Percentiles rank a stretch among this genome's conserved stretches.
Conservation (phyloP, 2,113 vertebrate genomes). For the Ailurus styani region DNA sequence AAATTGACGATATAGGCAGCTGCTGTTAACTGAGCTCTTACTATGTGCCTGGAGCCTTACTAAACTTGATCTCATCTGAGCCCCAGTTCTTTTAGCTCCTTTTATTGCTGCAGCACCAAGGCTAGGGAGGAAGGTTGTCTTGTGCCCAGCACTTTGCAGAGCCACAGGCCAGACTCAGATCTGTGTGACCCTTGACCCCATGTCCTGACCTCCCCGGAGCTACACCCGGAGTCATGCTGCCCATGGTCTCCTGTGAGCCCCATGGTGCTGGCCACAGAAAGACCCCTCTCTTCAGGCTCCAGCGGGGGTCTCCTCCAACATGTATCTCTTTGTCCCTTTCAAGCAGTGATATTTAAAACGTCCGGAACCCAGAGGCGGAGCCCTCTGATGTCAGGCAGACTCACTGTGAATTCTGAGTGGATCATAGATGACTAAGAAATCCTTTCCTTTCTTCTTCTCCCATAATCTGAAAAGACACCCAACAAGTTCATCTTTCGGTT, state of each 20-base stretch:
- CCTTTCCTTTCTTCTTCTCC: background rate
- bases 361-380: background rate
- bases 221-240: accelerated
- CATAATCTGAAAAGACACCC: slow-evolving; percentile 25
- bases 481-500: slow-evolving; percentile 65
- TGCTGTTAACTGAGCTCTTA: background rate
- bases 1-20: background rate
- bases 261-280: background rate
- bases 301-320: background rate
- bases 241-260: accelerated
- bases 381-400: background rate
- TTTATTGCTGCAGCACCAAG: background rate
- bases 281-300: background rate
- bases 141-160: background rate
- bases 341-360: background rate
- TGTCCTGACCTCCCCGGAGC: background rate
- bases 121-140: background rate
- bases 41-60: background rate
- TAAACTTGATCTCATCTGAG: background rate
- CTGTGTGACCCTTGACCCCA: background rate
- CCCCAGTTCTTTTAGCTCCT: background rate
- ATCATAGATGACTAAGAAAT: background rate
- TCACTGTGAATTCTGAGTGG: background rate
- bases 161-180: background rate
- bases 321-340: background rate